Base-by-base conservation (phyloP, 2,797 vertebrate genomes). In the Tragopan temminckii region DNA sequence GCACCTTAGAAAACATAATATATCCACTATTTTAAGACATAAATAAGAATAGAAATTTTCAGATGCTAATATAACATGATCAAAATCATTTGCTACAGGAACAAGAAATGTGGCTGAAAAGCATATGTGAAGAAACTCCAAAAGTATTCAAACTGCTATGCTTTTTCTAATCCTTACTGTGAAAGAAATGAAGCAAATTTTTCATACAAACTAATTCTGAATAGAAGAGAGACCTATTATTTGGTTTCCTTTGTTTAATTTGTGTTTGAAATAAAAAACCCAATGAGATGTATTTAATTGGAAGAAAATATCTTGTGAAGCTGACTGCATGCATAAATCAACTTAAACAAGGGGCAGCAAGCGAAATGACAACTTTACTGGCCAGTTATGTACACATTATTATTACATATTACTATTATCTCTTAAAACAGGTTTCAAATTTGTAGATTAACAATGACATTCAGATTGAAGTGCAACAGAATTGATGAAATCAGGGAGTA, bases 401-500 rank as follows among this genome's bases (percentile, higher is more conserved):
- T 78, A 40, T 12, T 7, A 45, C 10, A 17, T 29, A 52, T 29
- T 29, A 52, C 50, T 52, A 29, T 52, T 52, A 29, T 29, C 20
- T 70, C 43, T 74, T 19, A 35, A 85, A 88, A 36, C 7, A 87
- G 42, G 8, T 36, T 70, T 66, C 9, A 63, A 27, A 53, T 7
- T 29, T 69, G 8, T 46, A 79, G 16, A 79, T 75, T 16, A 36
- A 66, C 16, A 46, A 23, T 12, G 29, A 38, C 4, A 48, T 57
- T 67, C 21, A 85, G n/a, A 16, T 13, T 3, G 25, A 61, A 57
- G 14, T 14, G 13, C 13, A 27, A 18, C 57, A 76, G 40, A 11
- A 63, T 0, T 35, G 4, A 13, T 5, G 2, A 21, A 17, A 1
- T 3, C 2, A 64, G 23, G 7, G 11, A 64, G 3, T 12, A 58